phyloP scores from a whole-genome alignment of 2,797 vertebrate species.

The Tympanoctomys barrerae region DNA sequence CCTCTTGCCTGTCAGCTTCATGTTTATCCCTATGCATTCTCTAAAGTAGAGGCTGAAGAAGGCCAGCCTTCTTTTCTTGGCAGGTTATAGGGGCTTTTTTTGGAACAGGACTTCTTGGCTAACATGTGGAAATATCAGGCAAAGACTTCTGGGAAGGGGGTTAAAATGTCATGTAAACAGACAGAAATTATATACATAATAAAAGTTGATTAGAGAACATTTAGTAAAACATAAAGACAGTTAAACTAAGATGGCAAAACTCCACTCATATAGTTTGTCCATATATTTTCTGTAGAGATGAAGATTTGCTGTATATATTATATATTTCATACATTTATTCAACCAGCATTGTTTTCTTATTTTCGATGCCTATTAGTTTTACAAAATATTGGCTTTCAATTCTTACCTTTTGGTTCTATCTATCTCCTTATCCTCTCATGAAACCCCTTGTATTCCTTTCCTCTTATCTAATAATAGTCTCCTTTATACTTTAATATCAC shows the following conservation, averaged over 20 bases:
- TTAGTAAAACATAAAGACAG: not conserved
- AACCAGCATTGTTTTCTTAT: not conserved
- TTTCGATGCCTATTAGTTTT: not conserved
- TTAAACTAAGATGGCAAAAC: not conserved
- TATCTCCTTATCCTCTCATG: not conserved
- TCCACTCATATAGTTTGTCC: not conserved
- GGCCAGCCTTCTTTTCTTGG: not conserved
- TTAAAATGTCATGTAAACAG: not conserved
- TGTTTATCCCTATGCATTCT: not conserved
- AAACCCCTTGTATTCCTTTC: not conserved
- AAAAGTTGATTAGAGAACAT: not conserved
- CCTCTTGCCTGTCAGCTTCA: not conserved
- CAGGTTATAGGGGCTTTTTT: not conserved
- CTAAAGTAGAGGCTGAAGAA: not conserved
- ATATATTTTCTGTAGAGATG: not conserved
- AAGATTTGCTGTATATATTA: not conserved
- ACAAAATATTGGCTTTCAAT: not conserved
- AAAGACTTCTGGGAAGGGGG: not conserved
- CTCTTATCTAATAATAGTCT: not conserved
- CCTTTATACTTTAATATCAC: not conserved
- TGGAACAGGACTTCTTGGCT: not conserved
- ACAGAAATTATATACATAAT: not conserved
- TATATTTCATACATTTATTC: not conserved
- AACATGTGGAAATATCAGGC: not conserved
- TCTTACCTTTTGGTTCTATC: not conserved